A percentile compares a stretch with the other conserved stretches of the same genome.
These are phyloP conservation scores for Anas georgica DNA, from an alignment of 2,797 vertebrate species.

Conservation along the genomic window DNA sequence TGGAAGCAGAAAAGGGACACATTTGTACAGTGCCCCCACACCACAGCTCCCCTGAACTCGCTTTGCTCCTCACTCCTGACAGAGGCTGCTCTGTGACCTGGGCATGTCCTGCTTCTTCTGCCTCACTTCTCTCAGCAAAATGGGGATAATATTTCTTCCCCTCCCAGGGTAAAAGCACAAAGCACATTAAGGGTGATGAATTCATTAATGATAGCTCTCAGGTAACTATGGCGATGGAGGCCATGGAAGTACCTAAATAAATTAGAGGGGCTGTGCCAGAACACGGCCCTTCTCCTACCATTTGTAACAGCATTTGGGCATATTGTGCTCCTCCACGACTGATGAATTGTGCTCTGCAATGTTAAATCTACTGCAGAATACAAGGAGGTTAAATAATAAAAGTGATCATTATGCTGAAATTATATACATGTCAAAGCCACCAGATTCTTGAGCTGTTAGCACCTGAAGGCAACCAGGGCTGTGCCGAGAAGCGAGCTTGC, in stretches of 20 bases:
- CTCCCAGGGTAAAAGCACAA: background rate
- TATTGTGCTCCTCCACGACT: background rate
- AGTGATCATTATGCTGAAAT: background rate
- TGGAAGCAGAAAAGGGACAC: background rate
- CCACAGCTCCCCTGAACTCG: accelerated
- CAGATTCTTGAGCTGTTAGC: background rate
- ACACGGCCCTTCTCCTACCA: background rate
- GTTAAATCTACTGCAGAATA: background rate
- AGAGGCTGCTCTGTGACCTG: background rate
- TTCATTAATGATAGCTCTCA: background rate
- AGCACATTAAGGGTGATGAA: background rate
- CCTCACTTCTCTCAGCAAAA: background rate
- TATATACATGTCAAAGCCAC: background rate
- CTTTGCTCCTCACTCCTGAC: background rate
- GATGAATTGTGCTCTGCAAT: background rate
- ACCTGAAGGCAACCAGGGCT: background rate
- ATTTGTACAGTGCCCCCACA: background rate
- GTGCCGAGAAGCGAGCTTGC: background rate
- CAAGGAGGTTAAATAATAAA: background rate
- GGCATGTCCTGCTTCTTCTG: background rate
- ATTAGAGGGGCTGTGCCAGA: background rate
- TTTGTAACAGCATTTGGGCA: background rate
- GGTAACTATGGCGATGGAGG: background rate
- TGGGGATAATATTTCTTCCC: background rate
- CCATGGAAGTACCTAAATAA: background rate